phyloP scores from a whole-genome alignment of 2,888 invertebrate genomes.

The Panzeria rudis region DNA sequence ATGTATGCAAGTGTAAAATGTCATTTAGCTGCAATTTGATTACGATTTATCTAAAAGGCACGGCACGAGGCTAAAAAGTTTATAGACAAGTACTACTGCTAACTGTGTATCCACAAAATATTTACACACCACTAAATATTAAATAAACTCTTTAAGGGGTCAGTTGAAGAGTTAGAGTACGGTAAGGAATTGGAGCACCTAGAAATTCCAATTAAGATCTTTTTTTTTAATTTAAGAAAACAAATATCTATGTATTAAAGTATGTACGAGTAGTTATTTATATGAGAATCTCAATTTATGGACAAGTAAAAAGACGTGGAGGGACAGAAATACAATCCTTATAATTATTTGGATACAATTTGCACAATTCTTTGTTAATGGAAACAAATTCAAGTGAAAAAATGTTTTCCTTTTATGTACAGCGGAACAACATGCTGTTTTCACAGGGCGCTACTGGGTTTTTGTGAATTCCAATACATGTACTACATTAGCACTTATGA shows the following conservation, averaged over 20 bases:
- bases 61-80: conserved; percentile 62
- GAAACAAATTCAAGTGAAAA: too few species aligned
- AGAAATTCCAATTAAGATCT: conserved; percentile 32
- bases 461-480: too few species aligned
- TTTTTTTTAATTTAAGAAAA: neutral
- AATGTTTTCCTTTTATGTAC: too few species aligned
- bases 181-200: conserved; percentile 52
- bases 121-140: conserved; percentile 1
- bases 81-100: neutral
- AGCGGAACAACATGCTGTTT: too few species aligned
- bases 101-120: conserved; percentile 30
- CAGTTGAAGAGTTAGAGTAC: neutral
- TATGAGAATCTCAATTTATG: neutral
- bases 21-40: conserved; percentile 69
- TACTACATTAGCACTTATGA: too few species aligned
- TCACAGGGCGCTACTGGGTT: too few species aligned
- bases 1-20: conserved; percentile 39
- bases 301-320: neutral
- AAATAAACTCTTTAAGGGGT: conserved; percentile 6
- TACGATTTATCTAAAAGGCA: conserved; percentile 60
- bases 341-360: too few species aligned
- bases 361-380: too few species aligned
- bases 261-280: neutral
- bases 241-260: neutral
- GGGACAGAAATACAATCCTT: too few species aligned